Conservation (phyloP, 2,888 invertebrate genomes). For the Diploptera punctata region DNA sequence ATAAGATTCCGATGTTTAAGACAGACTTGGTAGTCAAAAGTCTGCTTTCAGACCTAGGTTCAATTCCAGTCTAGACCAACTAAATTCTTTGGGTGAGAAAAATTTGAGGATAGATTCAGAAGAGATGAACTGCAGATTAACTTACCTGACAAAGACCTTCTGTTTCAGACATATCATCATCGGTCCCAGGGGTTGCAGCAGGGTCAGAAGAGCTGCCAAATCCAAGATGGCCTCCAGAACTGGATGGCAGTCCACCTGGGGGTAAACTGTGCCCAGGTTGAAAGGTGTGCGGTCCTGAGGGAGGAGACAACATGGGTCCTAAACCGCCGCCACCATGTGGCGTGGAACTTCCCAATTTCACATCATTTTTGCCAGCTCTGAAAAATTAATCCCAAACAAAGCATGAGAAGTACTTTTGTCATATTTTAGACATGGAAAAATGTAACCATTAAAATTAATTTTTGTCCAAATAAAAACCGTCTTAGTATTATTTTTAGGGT, state of each 20-base stretch:
- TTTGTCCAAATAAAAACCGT: too few species aligned
- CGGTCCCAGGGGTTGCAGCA: not conserved
- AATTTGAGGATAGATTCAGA: too few species aligned
- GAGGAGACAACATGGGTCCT: slow-evolving; percentile 37
- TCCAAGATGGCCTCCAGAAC: slow-evolving; percentile 5
- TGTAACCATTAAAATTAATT: too few species aligned
- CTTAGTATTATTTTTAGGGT: too few species aligned
- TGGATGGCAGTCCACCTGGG: slow-evolving; percentile 29
- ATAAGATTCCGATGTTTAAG: too few species aligned
- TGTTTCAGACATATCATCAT: slow-evolving; percentile 7
- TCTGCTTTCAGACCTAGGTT: too few species aligned
- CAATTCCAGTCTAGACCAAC: too few species aligned
- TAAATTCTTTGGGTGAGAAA: too few species aligned
- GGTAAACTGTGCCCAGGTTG: slow-evolving; percentile 36
- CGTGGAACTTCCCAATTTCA: slow-evolving; percentile 1
- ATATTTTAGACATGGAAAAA: too few species aligned
- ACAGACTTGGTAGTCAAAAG: too few species aligned
- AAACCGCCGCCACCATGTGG: slow-evolving; percentile 22
- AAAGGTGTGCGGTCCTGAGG: slow-evolving; percentile 37
- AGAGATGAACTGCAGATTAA: not conserved
- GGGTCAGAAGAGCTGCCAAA: slow-evolving; percentile 15
- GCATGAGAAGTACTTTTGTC: too few species aligned
- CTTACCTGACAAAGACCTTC: slow-evolving; percentile 32
- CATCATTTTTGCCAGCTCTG: slow-evolving; percentile 2
- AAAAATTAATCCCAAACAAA: too few species aligned